Percentiles rank a stretch among this genome's conserved stretches.
phyloP scores from a whole-genome alignment of 2,888 invertebrate genomes.

The Polydrusus tereticollis region DNA sequence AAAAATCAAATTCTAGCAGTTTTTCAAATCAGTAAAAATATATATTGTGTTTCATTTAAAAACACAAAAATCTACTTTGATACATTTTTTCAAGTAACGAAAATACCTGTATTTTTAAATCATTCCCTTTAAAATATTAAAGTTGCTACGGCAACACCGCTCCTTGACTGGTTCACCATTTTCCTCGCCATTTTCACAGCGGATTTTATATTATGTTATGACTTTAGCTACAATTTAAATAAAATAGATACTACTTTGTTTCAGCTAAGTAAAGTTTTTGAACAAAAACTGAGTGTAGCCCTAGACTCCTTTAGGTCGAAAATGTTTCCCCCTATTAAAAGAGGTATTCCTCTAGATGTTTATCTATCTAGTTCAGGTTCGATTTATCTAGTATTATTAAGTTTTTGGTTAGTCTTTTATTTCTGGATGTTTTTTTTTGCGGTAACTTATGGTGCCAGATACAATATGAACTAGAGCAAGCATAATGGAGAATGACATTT shows the following conservation, averaged over 20 bases:
- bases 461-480: background rate
- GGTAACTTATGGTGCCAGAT: constrained; percentile 1
- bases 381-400: constrained; percentile 33
- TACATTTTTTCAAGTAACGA: too few relatives aligned
- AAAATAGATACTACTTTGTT: constrained; percentile 54
- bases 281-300: constrained; percentile 79
- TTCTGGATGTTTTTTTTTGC: constrained; percentile 7
- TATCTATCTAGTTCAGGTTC: constrained; percentile 91
- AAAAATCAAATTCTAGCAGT: too few relatives aligned
- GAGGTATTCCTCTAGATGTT: constrained; percentile 86
- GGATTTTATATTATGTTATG: background rate
- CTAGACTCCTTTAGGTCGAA: constrained; percentile 83
- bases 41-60: too few relatives aligned
- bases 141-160: too few relatives aligned
- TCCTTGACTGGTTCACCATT: too few relatives aligned
- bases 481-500: too few relatives aligned
- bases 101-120: too few relatives aligned
- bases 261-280: constrained; percentile 81
- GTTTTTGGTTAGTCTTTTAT: constrained; percentile 9
- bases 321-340: constrained; percentile 84
- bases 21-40: too few relatives aligned
- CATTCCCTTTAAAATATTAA: too few relatives aligned
- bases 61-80: too few relatives aligned
- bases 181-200: too few relatives aligned
- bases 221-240: background rate